Percentiles rank a stretch among this genome's conserved stretches.
Evolutionary conservation across 2,797 vertebrate genomes (phyloP).

Genomic region (Hemibagrus guttatus): DNA sequence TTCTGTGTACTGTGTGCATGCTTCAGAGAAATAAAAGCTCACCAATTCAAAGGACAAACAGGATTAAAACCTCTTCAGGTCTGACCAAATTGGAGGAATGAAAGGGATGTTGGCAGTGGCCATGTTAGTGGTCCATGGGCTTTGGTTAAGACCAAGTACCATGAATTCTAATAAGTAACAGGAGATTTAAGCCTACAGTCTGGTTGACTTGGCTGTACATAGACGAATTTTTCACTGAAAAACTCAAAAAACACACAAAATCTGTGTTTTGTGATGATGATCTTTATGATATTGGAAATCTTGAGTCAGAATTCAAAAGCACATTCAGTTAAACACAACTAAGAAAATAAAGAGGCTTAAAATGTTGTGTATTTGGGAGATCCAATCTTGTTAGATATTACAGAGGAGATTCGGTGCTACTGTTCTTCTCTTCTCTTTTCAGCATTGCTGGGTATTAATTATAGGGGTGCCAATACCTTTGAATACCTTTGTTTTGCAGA

Average conservation of each 20-base stretch:
- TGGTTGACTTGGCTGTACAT: background rate
- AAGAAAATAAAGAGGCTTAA: background rate
- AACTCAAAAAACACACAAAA: background rate
- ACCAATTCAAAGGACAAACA: background rate
- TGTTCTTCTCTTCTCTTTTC: background rate
- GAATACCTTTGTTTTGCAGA: background rate
- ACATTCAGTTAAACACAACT: background rate
- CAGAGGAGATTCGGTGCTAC: background rate
- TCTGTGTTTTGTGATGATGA: background rate
- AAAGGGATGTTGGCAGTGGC: background rate
- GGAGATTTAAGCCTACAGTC: background rate
- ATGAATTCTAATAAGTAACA: background rate
- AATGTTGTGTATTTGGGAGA: background rate
- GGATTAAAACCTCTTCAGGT: background rate
- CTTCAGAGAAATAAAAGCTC: background rate
- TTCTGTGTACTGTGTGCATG: background rate
- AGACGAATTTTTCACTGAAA: background rate
- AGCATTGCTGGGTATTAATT: background rate
- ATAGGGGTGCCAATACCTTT: background rate
- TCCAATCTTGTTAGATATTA: background rate
- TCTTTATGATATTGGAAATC: background rate
- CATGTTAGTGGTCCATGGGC: background rate
- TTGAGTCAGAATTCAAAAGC: background rate
- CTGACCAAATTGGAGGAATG: background rate
- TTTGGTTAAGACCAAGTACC: background rate